Conservation (phyloP, 2,797 vertebrate genomes). For the Acestrorhynchus altus region DNA sequence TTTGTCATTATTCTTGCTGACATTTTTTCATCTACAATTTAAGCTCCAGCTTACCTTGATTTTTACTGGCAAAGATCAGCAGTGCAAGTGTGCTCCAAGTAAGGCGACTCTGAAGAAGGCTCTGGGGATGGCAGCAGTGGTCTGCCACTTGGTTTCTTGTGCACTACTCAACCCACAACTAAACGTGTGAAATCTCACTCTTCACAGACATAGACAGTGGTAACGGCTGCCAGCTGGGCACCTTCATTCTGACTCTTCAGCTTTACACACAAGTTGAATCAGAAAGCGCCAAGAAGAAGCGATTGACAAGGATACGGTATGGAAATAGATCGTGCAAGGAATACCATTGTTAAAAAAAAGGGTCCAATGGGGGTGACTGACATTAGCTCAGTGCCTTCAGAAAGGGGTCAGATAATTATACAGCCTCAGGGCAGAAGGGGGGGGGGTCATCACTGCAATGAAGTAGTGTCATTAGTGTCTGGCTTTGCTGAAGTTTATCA, state of each 20-base stretch:
- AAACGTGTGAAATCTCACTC: constrained; percentile 7
- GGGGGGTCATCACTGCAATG: constrained; percentile 53
- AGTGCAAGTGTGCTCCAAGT: constrained; percentile 1
- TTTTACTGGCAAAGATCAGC: constrained; percentile 50
- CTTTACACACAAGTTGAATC: not conserved
- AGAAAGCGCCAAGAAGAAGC: not conserved
- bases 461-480: constrained; percentile 57
- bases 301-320: not conserved
- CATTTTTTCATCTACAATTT: constrained; percentile 54
- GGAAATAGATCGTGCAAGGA: constrained; percentile 59
- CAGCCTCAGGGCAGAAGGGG: constrained; percentile 46
- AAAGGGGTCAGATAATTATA: constrained; percentile 62
- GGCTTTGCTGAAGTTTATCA: constrained; percentile 50
- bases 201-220: not conserved
- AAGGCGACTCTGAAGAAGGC: not conserved
- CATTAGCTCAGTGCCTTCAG: constrained; percentile 60
- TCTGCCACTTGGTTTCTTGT: constrained; percentile 15
- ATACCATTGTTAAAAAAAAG: constrained; percentile 52
- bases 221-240: not conserved
- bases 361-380: constrained; percentile 65
- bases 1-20: constrained; percentile 61
- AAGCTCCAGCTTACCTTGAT: constrained; percentile 30
- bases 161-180: not conserved
- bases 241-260: not conserved
- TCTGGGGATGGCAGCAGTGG: not conserved